Evolutionary conservation across 1,140 invertebrate species (phyloP), one percentile per base, ranked within the genome.

Genomic region (Caerostris darwini): DNA sequence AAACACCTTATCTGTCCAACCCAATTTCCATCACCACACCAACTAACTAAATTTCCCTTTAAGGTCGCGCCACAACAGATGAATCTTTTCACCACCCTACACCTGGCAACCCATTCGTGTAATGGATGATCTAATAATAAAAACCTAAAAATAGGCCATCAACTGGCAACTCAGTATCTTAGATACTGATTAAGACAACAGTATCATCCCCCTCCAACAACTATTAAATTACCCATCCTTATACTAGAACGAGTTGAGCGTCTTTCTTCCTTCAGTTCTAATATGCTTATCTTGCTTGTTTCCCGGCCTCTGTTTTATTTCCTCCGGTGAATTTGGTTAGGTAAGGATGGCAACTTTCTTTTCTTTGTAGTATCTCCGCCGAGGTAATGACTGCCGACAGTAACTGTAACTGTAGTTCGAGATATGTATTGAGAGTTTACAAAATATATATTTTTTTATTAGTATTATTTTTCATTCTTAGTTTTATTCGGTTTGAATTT

Each of bases 61-160:
- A 4, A 12, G 34, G 8, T 50, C 19, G 7, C 12, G 12, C 5
- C 69, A 53, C 19, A 34, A 34, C 34, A 5, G 34, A 77, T 19
- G 19, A 12, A 77, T 34, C 34, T 34, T 10, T 53, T 12, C 69
- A n/a, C 17, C 67, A 4, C 19, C 19, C 69, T 69, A 6, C 67
- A 4, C 19, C 50, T 4, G 19, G 19, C 50, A 19, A 8, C 19
- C 7, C 69, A 77, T 77, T 77, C 10, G 8, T 1, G 10, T 77
- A 34, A 77, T 77, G 69, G 69, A 77, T 77, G 69, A 77, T 77
- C 69, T 77, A 77, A 53, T 77, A 77, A 77, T 53, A 34, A 77
- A 77, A 77, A 14, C 69, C 69, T 77, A 77, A 77, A 77, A 77
- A 53, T 77, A 77, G 69, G 10, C 34, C 34, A 77, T 77, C 69